phyloP scores from a whole-genome alignment of 92 coral and sea anemone species.

The Palythoa caribaeorum region DNA sequence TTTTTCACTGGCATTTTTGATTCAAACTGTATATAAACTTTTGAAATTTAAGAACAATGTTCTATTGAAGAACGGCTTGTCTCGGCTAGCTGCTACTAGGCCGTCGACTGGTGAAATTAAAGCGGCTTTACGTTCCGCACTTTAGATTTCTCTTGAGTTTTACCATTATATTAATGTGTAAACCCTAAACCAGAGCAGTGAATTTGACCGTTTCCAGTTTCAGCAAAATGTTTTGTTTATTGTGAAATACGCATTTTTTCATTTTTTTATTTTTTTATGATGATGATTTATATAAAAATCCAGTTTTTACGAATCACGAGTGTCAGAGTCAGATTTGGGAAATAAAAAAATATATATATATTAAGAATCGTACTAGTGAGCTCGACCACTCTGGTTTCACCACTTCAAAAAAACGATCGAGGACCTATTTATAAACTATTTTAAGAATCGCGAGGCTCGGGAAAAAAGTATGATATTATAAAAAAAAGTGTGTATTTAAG shows the following conservation, averaged over 20 bases:
- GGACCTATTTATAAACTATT: too few relatives aligned
- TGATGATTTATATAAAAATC: too few relatives aligned
- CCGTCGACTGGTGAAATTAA: constrained; percentile 19
- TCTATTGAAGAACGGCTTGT: constrained; percentile 5
- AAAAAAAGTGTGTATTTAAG: neutral
- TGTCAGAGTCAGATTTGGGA: too few relatives aligned
- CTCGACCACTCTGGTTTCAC: too few relatives aligned
- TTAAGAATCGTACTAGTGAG: too few relatives aligned
- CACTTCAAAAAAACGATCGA: too few relatives aligned
- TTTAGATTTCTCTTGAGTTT: neutral
- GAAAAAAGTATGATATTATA: too few relatives aligned
- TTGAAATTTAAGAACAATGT: constrained; percentile 17
- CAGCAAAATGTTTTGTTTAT: constrained; percentile 4
- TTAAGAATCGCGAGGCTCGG: too few relatives aligned
- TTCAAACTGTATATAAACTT: constrained; percentile 19
- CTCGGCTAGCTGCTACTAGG: constrained; percentile 41
- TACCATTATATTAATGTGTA: constrained; percentile 6
- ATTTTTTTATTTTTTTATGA: too few relatives aligned
- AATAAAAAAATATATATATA: too few relatives aligned
- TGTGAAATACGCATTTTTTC: neutral
- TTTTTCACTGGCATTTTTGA: constrained; percentile 41
- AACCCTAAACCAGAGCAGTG: constrained; percentile 19
- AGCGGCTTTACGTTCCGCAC: constrained; percentile 15
- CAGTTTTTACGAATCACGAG: too few relatives aligned
- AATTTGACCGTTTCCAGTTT: constrained; percentile 10